A percentile compares a stretch with the other conserved stretches of the same genome.
phyloP scores from a whole-genome alignment of 2,888 invertebrate species.

The Lasioglossum oenotherae region DNA sequence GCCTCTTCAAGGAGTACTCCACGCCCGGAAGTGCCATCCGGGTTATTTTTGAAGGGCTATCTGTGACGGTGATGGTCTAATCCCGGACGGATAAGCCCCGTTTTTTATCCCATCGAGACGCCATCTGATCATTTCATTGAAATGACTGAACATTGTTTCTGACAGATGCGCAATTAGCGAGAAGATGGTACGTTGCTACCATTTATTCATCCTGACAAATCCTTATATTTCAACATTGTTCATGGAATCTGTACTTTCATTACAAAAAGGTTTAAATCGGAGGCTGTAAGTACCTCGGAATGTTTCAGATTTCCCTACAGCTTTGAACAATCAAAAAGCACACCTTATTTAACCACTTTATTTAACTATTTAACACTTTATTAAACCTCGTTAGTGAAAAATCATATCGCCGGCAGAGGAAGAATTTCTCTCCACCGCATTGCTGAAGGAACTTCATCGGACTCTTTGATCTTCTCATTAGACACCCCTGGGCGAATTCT shows the following conservation, averaged over 20 bases:
- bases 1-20: not conserved
- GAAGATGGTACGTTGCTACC: not conserved
- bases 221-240: not conserved
- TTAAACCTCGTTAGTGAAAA: not conserved
- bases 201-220: not conserved
- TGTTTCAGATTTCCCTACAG: not conserved
- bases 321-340: not conserved
- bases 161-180: not conserved
- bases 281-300: not conserved
- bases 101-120: not conserved
- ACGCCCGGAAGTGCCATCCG: conserved; percentile 3
- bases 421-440: not conserved
- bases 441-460: not conserved
- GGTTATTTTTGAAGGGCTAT: conserved; percentile 18
- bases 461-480: not conserved
- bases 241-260: not conserved
- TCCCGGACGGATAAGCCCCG: conserved; percentile 1
- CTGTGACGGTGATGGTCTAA: not conserved
- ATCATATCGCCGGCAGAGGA: not conserved
- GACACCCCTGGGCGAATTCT: not conserved
- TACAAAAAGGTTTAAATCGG: not conserved
- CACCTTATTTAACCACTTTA: too few relatives aligned
- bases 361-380: too few relatives aligned
- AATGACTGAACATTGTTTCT: not conserved
- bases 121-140: not conserved